Percentiles rank a stretch among this genome's conserved stretches.
phyloP scores from a whole-genome alignment of 1,140 invertebrate genomes.

The Meloidogyne exigua region DNA sequence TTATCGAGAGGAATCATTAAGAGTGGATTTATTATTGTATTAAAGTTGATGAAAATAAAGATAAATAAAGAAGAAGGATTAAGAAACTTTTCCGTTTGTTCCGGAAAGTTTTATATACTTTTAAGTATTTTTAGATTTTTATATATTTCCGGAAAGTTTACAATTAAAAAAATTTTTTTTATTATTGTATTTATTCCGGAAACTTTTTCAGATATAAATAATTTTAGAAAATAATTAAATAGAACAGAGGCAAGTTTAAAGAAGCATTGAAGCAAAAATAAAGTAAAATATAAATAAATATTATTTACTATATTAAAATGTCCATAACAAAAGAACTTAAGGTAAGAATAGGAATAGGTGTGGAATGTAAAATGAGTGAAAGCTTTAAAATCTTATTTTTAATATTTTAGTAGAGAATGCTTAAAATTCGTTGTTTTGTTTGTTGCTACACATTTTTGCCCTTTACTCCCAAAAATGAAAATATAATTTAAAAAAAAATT shows the following conservation, averaged over 20 bases:
- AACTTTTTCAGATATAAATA: too few relatives aligned
- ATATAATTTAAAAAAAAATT: neutral
- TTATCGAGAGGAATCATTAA: slow-evolving; percentile 21
- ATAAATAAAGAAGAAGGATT: neutral
- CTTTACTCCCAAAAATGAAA: neutral
- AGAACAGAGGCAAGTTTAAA: too few relatives aligned
- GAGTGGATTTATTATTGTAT: neutral
- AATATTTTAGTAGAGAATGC: neutral
- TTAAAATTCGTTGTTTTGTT: slow-evolving; percentile 1
- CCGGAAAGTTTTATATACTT: too few relatives aligned
- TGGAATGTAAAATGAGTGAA: neutral
- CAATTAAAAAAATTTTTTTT: neutral
- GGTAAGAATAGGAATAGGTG: neutral
- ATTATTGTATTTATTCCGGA: too few relatives aligned
- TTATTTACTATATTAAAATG: neutral
- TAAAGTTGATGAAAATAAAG: neutral
- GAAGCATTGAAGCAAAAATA: neutral
- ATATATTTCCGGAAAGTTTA: neutral
- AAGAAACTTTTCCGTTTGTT: too few relatives aligned
- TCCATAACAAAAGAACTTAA: neutral
- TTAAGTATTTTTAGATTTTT: neutral
- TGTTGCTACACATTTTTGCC: neutral
- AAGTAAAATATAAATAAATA: neutral
- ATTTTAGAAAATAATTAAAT: too few relatives aligned
- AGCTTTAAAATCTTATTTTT: neutral